phyloP scores from a whole-genome alignment of 2,797 vertebrate genomes.

The Eulemur rubriventer region DNA sequence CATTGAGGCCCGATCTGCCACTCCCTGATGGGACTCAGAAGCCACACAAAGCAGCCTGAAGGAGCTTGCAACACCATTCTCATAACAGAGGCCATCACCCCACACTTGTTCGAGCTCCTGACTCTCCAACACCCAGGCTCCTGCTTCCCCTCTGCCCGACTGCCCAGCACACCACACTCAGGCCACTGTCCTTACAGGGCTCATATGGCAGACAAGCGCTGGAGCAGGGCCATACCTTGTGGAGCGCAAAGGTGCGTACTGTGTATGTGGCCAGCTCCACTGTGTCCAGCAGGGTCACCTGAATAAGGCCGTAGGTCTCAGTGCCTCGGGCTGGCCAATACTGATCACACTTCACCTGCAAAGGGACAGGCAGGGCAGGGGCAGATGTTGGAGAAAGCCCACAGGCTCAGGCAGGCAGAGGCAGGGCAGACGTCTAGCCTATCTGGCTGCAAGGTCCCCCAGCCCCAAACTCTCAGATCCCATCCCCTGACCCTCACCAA shows the following conservation, averaged over 20 bases:
- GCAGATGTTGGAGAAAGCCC: neutral
- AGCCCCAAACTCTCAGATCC: neutral
- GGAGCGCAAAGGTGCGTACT: constrained; percentile 93
- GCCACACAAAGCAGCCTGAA: neutral
- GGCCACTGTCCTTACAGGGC: fast-evolving
- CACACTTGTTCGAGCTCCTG: neutral
- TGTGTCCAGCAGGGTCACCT: constrained; percentile 94
- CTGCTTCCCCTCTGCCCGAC: fast-evolving
- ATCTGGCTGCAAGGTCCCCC: neutral
- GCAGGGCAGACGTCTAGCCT: neutral
- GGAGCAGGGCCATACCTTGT: constrained; percentile 89
- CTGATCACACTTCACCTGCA: constrained; percentile 97
- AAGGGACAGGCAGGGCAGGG: neutral
- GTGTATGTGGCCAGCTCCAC: constrained; percentile 96
- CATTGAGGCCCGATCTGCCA: neutral
- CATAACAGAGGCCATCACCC: too few species aligned
- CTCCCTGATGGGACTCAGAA: neutral
- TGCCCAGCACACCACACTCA: neutral
- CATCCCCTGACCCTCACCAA: neutral
- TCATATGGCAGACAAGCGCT: neutral
- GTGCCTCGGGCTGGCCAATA: constrained; percentile 95
- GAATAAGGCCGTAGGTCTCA: constrained; percentile 93
- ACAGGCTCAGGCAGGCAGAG: neutral
- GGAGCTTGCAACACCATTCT: neutral
- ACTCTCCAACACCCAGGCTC: fast-evolving